A percentile compares a stretch with the other conserved stretches of the same genome.
These are phyloP conservation scores for Drosophila oshimai DNA, from an alignment of 1,140 invertebrate species.

Conservation along the genomic window DNA sequence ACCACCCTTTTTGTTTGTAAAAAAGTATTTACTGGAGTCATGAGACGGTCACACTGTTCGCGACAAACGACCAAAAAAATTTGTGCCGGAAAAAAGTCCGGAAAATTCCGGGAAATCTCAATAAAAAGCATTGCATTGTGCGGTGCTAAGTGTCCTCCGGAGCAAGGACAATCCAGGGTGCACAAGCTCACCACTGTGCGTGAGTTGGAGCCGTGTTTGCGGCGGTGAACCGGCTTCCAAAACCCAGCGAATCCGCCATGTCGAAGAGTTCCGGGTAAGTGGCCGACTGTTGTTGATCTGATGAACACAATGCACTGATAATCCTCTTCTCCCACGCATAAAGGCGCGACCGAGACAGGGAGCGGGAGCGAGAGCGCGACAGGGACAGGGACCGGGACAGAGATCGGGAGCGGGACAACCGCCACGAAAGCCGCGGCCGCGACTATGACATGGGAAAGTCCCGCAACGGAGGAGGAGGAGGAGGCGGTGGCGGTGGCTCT, in stretches of 20 bases:
- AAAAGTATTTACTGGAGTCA: too few species aligned
- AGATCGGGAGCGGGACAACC: conserved; percentile 41
- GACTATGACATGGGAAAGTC: conserved; percentile 65
- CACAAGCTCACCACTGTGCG: not conserved
- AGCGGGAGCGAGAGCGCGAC: conserved; percentile 56
- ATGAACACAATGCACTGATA: not conserved
- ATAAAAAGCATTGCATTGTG: not conserved
- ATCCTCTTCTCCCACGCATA: too few species aligned
- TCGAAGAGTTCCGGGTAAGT: conserved; percentile 32
- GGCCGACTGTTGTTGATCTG: not conserved
- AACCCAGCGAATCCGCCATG: not conserved
- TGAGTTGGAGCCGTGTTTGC: not conserved
- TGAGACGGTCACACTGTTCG: not conserved
- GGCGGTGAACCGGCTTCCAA: not conserved
- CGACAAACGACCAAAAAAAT: not conserved
- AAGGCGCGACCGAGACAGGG: conserved; percentile 41
- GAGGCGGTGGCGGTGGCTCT: conserved; percentile 27
- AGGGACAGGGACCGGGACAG: conserved; percentile 36
- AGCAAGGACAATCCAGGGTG: not conserved
- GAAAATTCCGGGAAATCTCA: not conserved
- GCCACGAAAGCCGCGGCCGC: conserved; percentile 34
- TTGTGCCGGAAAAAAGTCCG: not conserved
- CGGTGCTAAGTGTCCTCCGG: too few species aligned
- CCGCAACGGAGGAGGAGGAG: conserved; percentile 27
- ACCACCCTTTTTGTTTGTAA: too few species aligned